Conservation (phyloP, 2,888 invertebrate species). For the Eupithecia centaureata region DNA sequence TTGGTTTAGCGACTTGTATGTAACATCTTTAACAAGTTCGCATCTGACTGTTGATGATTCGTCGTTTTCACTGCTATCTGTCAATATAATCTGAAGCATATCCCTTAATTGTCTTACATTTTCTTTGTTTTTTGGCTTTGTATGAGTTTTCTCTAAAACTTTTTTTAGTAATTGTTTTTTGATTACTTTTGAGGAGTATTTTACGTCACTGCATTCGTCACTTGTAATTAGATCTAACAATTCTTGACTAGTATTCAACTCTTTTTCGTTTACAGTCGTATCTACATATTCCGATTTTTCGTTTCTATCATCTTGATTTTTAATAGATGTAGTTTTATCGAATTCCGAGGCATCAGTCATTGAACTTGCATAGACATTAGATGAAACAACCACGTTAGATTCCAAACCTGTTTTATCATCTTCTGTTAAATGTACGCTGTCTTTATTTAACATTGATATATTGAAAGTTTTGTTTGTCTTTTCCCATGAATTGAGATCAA, state of each 20-base stretch:
- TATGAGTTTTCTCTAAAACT: slow-evolving; percentile 58
- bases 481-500: slow-evolving; percentile 55
- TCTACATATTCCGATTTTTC: slow-evolving; percentile 33
- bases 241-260: slow-evolving; percentile 44
- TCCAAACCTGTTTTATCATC: not conserved
- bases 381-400: slow-evolving; percentile 35
- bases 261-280: slow-evolving; percentile 33
- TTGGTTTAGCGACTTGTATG: slow-evolving; percentile 55
- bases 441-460: no score
- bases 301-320: slow-evolving; percentile 33
- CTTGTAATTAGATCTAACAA: slow-evolving; percentile 41
- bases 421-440: slow-evolving; percentile 34
- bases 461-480: slow-evolving; percentile 44
- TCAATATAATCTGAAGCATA: slow-evolving; percentile 61
- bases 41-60: slow-evolving; percentile 47
- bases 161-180: slow-evolving; percentile 63
- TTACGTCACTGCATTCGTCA: slow-evolving; percentile 41
- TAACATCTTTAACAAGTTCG: slow-evolving; percentile 54
- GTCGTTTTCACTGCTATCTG: slow-evolving; percentile 60
- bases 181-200: slow-evolving; percentile 50
- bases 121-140: slow-evolving; percentile 52
- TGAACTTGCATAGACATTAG: slow-evolving; percentile 36
- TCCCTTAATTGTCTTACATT: slow-evolving; percentile 54
- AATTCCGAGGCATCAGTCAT: slow-evolving; percentile 37
- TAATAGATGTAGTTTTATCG: slow-evolving; percentile 28